Percentiles rank a stretch among this genome's conserved stretches.
Evolutionary conservation across 2,888 invertebrate species (phyloP).

Genomic region (Chrysolina americana): DNA sequence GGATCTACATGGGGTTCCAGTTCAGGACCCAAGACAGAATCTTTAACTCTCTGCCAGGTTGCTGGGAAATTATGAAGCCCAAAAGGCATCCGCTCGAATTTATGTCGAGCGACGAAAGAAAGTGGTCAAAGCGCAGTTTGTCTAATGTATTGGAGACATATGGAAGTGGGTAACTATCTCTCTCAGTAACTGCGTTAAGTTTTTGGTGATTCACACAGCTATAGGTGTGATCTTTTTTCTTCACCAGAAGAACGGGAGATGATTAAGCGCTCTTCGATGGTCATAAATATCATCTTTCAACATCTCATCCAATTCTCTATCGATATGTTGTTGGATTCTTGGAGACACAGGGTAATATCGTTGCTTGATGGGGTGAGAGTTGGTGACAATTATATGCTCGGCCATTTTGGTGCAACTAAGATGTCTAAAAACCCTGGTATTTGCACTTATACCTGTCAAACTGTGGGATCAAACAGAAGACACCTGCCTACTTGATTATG

Average conservation of each 20-base stretch:
- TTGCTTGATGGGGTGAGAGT: background rate
- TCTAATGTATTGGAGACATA: background rate
- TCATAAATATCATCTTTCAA: background rate
- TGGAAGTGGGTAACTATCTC: background rate
- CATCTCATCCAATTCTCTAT: constrained; percentile 10
- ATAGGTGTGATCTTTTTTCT: background rate
- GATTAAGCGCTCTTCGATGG: constrained; percentile 3
- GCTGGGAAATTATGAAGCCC: background rate
- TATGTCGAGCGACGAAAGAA: background rate
- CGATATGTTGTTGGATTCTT: constrained; percentile 8
- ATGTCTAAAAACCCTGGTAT: no score
- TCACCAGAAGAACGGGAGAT: background rate
- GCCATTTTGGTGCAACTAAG: constrained; percentile 5
- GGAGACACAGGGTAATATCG: constrained; percentile 14
- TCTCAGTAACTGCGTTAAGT: background rate
- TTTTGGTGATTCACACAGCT: background rate
- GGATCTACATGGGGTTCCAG: constrained; percentile 14
- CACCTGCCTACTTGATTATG: no score
- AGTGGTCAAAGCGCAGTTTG: no score
- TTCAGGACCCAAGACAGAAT: background rate
- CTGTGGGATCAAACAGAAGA: no score
- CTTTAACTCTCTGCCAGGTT: background rate
- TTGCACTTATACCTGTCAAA: no score
- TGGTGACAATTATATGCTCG: constrained; percentile 10
- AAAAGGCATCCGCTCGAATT: constrained; percentile 11